Evolutionary conservation across 2,888 invertebrate species (phyloP).

Genomic region (Tridacna gigas): DNA sequence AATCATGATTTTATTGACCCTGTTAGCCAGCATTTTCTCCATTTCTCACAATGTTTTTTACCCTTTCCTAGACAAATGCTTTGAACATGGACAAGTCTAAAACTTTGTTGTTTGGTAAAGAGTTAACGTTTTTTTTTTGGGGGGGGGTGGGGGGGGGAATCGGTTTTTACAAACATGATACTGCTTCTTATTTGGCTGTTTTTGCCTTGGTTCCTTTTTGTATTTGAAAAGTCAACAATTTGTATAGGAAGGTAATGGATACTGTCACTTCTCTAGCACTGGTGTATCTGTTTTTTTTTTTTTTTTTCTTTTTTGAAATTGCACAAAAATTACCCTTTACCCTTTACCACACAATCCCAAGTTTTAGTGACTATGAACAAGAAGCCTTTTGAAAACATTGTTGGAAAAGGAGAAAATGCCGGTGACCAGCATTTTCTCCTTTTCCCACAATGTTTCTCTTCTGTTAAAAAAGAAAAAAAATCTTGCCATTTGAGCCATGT

Average conservation of each 20-base stretch:
- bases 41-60: not conserved
- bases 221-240: too few relatives aligned
- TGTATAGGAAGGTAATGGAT: too few relatives aligned
- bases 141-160: too few relatives aligned
- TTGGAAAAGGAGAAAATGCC: not conserved
- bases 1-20: too few relatives aligned
- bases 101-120: not conserved
- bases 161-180: not conserved
- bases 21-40: not conserved
- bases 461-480: too few relatives aligned
- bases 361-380: not conserved
- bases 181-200: too few relatives aligned
- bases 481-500: too few relatives aligned
- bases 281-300: too few relatives aligned
- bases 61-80: not conserved
- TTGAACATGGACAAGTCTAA: not conserved
- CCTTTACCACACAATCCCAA: not conserved
- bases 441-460: conserved; percentile 4
- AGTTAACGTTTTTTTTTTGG: too few relatives aligned
- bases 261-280: too few relatives aligned
- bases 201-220: too few relatives aligned
- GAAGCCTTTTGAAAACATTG: not conserved
- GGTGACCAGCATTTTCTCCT: conserved; percentile 4
- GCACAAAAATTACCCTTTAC: not conserved
- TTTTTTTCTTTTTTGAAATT: too few relatives aligned